Evolutionary conservation across 2,888 invertebrate genomes (phyloP), one percentile per base, ranked within the genome.

Genomic region (Himalopsyche kuldschensis): DNA sequence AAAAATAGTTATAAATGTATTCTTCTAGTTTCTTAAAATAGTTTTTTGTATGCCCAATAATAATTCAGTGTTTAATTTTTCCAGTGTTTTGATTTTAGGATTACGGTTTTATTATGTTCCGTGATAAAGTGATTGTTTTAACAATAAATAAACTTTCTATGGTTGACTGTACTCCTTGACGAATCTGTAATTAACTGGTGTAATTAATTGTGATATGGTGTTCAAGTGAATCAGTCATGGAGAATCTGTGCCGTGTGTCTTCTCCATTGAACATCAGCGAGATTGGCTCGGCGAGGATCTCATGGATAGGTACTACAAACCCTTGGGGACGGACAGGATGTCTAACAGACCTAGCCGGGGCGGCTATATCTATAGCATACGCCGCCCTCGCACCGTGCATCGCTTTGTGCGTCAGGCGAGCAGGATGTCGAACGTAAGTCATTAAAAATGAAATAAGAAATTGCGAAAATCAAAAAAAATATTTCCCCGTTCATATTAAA

Each of bases 351-450:
- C 63, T 82, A 8, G 41, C 46, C 27, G 82, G 82, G 32, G 76
- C 69, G 6, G 78, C 75, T 10, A 69, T 75, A 15, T 78, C 82
- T 5, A 20, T 75, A 8, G 75, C 47, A 47, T 79, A 47, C 79
- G 41, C 82, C 48, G 78, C 55, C 31, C 75, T 78, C 11, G 41
- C 78, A 10, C 76, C 35, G 47, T 78, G 82, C 75, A 27, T 82
- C 69, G 47, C 75, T 4, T n/a, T 82, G 27, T 82, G 69, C 32
- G 20, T 82, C 30, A 82, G 20, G 32, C 31, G 75, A 30, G 47
- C 78, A 20, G 79, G 82, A 32, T 79, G 35, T 27, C 76, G 47
- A 79, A 32, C 27, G 82, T 82, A 27, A 82, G 82, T 79, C n/a
- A 63, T 41, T 78, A 30, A 78, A 35, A 47, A 46, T 78, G 47